Evolutionary conservation across 2,113 vertebrate genomes (phyloP).

Genomic region (Megaleporinus macrocephalus): DNA sequence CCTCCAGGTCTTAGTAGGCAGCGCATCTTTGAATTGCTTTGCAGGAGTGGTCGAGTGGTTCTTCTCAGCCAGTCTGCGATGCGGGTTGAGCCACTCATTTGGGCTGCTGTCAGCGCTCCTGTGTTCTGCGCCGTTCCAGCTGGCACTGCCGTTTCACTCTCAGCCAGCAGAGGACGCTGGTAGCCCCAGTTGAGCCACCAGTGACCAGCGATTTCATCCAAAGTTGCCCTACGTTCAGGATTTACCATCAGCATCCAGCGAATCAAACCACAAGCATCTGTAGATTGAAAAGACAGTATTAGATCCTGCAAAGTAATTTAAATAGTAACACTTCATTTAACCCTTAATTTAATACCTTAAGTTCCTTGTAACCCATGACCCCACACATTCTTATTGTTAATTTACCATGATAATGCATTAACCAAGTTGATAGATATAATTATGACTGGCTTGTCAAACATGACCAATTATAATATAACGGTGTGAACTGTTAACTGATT

Average conservation of each 20-base stretch:
- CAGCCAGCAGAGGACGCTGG: slow-evolving; percentile 69
- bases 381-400: too few species aligned
- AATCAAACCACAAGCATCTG: slow-evolving; percentile 95
- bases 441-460: too few species aligned
- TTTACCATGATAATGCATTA: too few species aligned
- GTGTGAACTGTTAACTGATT: too few species aligned
- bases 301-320: too few species aligned
- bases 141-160: slow-evolving; percentile 68
- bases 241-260: slow-evolving; percentile 99
- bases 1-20: slow-evolving; percentile 84
- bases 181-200: slow-evolving; percentile 99
- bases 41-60: slow-evolving; percentile 89
- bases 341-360: too few species aligned
- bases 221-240: slow-evolving; percentile 89
- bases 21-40: slow-evolving; percentile 90
- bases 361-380: too few species aligned
- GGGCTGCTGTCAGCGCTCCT: slow-evolving; percentile 25
- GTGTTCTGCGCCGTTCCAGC: slow-evolving; percentile 32
- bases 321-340: too few species aligned
- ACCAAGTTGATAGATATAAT: too few species aligned
- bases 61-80: slow-evolving; percentile 89
- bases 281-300: slow-evolving; percentile 22
- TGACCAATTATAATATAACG: too few species aligned
- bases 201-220: slow-evolving; percentile 93
- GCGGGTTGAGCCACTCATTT: slow-evolving; percentile 69